These are phyloP conservation scores for Calameuta pallipes DNA, from an alignment of 2,888 invertebrate species.

Conservation along the genomic window DNA sequence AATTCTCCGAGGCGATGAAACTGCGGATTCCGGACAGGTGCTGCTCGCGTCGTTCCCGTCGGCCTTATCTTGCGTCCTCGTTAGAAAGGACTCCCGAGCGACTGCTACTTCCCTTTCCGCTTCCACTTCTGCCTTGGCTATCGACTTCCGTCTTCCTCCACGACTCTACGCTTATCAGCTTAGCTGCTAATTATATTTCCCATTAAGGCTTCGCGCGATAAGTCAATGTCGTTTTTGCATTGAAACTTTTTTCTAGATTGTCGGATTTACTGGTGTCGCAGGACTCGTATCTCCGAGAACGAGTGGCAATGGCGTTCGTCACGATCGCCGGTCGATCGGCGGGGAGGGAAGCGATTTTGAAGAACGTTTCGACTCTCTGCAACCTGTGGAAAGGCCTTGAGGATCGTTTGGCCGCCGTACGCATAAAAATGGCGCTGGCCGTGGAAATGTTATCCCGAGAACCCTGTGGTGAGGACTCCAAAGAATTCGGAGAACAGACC, in stretches of 20 bases:
- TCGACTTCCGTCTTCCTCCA: neutral
- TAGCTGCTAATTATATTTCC: too few relatives aligned
- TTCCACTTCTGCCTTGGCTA: constrained; percentile 2
- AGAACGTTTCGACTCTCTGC: constrained; percentile 53
- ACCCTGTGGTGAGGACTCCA: constrained; percentile 28
- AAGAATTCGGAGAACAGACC: neutral
- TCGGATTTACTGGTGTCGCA: constrained; percentile 54
- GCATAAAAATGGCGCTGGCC: constrained; percentile 60
- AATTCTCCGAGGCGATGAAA: constrained; percentile 63
- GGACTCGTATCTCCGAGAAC: constrained; percentile 62
- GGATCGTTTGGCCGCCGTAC: constrained; percentile 57
- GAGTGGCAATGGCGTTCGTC: constrained; percentile 58
- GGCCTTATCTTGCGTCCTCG: neutral
- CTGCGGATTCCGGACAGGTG: constrained; percentile 64
- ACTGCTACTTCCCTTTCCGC: neutral
- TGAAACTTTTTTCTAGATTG: constrained; percentile 46
- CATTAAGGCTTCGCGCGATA: too few relatives aligned
- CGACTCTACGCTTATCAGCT: too few relatives aligned
- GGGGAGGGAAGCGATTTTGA: constrained; percentile 63
- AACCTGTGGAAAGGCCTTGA: constrained; percentile 55
- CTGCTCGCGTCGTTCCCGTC: too few relatives aligned
- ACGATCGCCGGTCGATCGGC: constrained; percentile 59
- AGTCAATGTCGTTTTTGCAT: neutral
- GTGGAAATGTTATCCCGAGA: constrained; percentile 60
- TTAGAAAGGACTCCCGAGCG: neutral